These are phyloP conservation scores for Atethmia centrago DNA, from an alignment of 2,888 invertebrate species.

Conservation along the genomic window DNA sequence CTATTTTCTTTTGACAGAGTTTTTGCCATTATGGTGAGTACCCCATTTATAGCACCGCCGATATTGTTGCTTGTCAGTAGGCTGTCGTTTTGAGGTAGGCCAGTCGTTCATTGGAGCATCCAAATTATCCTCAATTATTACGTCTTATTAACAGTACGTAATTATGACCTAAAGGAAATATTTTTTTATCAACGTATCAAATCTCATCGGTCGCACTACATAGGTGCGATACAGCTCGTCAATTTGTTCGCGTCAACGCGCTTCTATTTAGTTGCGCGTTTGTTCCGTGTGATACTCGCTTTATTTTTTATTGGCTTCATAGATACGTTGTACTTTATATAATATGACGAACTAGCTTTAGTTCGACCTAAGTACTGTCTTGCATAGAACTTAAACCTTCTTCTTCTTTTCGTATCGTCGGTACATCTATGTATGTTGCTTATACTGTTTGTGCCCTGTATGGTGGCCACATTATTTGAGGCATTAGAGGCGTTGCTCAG, in stretches of 20 bases:
- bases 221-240: conserved; percentile 83
- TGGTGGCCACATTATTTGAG: too few relatives aligned
- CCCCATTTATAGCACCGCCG: too few relatives aligned
- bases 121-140: not conserved
- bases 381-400: not conserved
- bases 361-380: not conserved
- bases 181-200: conserved; percentile 73
- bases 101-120: not conserved
- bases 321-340: conserved; percentile 17
- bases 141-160: too few relatives aligned
- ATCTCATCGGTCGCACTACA: conserved; percentile 62
- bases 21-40: too few relatives aligned
- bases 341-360: not conserved
- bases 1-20: too few relatives aligned
- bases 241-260: conserved; percentile 88
- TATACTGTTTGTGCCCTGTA: too few relatives aligned
- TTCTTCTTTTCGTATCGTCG: too few relatives aligned
- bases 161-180: too few relatives aligned
- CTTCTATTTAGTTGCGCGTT: conserved; percentile 80
- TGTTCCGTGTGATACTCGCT: conserved; percentile 74
- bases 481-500: too few relatives aligned
- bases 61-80: not conserved
- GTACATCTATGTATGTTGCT: too few relatives aligned
- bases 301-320: conserved; percentile 41
- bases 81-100: not conserved